phyloP scores from a whole-genome alignment of 2,888 invertebrate species.

The Dione vanillae region DNA sequence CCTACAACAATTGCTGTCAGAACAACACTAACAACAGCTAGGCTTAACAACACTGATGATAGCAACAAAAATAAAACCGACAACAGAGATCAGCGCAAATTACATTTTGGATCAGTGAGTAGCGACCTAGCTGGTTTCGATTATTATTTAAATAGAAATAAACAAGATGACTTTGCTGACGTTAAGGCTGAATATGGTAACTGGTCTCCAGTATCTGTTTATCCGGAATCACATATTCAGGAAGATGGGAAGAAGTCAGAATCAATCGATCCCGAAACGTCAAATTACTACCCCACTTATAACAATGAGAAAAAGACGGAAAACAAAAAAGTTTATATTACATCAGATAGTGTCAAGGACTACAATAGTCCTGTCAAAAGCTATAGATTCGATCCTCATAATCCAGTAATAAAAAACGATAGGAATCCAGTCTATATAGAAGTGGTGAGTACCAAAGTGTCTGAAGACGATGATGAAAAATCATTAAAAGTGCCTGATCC shows the following conservation, averaged over 20 bases:
- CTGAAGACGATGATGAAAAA: constrained; percentile 76
- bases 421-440: constrained; percentile 84
- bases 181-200: constrained; percentile 81
- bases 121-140: constrained; percentile 79
- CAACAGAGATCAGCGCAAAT: constrained; percentile 75
- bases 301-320: constrained; percentile 74
- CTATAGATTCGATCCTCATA: constrained; percentile 78
- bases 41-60: constrained; percentile 60
- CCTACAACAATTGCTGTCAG: constrained; percentile 70
- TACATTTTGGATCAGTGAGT: constrained; percentile 69
- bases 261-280: constrained; percentile 71
- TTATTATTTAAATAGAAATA: constrained; percentile 76
- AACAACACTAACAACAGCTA: constrained; percentile 56
- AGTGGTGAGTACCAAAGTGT: constrained; percentile 78
- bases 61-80: constrained; percentile 71
- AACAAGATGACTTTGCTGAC: constrained; percentile 73
- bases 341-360: constrained; percentile 74
- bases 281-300: constrained; percentile 77
- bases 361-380: constrained; percentile 75
- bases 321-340: constrained; percentile 79
- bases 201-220: constrained; percentile 81
- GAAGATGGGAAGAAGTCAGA: constrained; percentile 74
- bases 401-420: constrained; percentile 80
- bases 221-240: constrained; percentile 78
- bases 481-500: constrained; percentile 86